Evolutionary conservation across 2,797 vertebrate genomes (phyloP), one percentile per base, ranked within the genome.

Genomic region (Nothura maculosa): DNA sequence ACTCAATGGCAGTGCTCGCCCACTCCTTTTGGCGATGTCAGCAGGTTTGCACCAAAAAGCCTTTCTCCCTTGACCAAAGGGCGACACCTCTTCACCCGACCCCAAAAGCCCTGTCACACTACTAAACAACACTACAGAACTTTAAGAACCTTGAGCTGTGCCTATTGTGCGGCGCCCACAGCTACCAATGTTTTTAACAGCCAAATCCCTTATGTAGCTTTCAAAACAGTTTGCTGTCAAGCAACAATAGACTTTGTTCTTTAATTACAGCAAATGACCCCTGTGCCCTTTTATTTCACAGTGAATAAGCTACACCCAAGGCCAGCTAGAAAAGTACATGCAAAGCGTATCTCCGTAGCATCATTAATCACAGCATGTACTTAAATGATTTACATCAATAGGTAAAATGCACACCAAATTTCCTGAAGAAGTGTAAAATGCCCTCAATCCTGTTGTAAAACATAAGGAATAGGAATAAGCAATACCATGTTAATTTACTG

Each of bases 211-310:
- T 96, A 96, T 96, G 97, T 96, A 96, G 97, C 97, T 98, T 97
- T 98, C 97, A 97, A 97, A 98, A 98, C 96, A 97, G 96, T 97
- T 97, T 97, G 97, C 96, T 97, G 96, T 98, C 96, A 89, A 93
- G 94, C 96, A 97, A 98, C 97, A 98, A 97, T 98, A 92, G 97
- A 97, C 97, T 98, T 97, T 97, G 98, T 98, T 97, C 97, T 98
- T 97, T 97, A 98, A 98, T 98, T 98, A 97, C 85, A 97, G 94
- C 96, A 91, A 97, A 91, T 98, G 97, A 98, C 97, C 97, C 97
- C 93, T 84, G 58, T 97, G 97, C 89, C 97, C 96, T 96, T 97
- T 96, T 96, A 97, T 97, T 97, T 97, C 91, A 96, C 93, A 96
- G 88, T 84, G 97, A 96, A 97, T 96, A 97, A 97, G 97, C 96